phyloP scores from a whole-genome alignment of 2,888 invertebrate species.

The Eupeodes latifasciatus region DNA sequence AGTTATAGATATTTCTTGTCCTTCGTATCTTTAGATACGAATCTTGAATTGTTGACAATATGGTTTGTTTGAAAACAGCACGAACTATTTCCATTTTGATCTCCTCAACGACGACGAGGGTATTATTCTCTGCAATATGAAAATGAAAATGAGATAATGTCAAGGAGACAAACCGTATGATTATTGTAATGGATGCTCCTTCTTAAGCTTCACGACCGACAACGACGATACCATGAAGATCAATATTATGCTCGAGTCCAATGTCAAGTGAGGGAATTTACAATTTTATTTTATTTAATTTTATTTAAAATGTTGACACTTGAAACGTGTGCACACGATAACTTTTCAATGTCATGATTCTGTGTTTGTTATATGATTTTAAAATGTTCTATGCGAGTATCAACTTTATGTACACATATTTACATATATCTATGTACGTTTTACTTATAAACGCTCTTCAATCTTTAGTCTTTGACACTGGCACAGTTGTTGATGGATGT shows the following conservation, averaged over 20 bases:
- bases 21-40: not conserved
- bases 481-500: conserved; percentile 65
- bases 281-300: conserved; percentile 36
- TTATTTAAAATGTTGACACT: conserved; percentile 52
- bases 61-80: conserved; percentile 58
- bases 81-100: conserved; percentile 32
- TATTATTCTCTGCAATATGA: not conserved
- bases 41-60: conserved; percentile 52
- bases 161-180: conserved; percentile 63
- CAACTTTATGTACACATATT: not conserved
- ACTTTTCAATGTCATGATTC: conserved; percentile 70
- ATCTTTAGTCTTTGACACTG: conserved; percentile 31
- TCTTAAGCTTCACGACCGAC: conserved; percentile 57
- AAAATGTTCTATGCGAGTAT: conserved; percentile 38
- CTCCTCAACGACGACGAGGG: not conserved
- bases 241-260: conserved; percentile 58
- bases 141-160: conserved; percentile 55
- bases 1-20: not conserved
- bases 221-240: conserved; percentile 9
- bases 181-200: conserved; percentile 59
- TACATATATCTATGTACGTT: too few relatives aligned
- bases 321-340: conserved; percentile 70
- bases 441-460: not conserved
- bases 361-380: conserved; percentile 44
- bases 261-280: conserved; percentile 71